Evolutionary conservation across 1,140 invertebrate genomes (phyloP), one percentile per base, ranked within the genome.

Genomic region (Latrodectus geometricus): DNA sequence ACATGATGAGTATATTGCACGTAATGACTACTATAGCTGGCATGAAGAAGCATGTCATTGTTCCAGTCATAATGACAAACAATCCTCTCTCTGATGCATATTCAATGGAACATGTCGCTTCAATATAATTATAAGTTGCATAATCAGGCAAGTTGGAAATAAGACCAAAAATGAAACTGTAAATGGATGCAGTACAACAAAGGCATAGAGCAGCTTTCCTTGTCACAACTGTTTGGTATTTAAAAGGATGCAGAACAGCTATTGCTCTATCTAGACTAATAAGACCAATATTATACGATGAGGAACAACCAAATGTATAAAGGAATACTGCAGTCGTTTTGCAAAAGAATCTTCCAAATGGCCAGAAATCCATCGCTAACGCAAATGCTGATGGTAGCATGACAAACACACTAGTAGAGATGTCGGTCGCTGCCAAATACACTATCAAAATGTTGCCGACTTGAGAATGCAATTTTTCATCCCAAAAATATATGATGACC

Each of bases 181-280:
- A 50, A 9, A 68, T n/a, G 7, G 20, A 2, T n/a, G 56, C 23
- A n/a, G n/a, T 9, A 0, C 77, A 11, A 23, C 72, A 85, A 7
- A 78, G 9, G 5, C 7, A 73, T 0, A 14, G 4, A 35, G n/a
- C 54, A n/a, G 77, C 9, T 8, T 17, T 21, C 9, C 78, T 1
- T 50, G 69, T 78, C 0, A 72, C 48, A 23, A 21, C 69, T 7
- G n/a, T 69, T 4, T 8, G n/a, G 75, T 88, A 88, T 7, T 73
- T 72, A 1, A 88, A 48, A 9, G 87, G 87, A 50, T 78, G 50
- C 7, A 35, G n/a, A 15, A 88, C 81, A 15, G 87, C 87, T 20
- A 84, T 73, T 0, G 81, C 81, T 23, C 87, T 20, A 65, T 88
- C 87, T 7, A 88, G 17, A 20, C 74, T 84, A 23, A 88, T 85